phyloP scores from a whole-genome alignment of 2,888 invertebrate genomes.

The Drosophila meridiana region DNA sequence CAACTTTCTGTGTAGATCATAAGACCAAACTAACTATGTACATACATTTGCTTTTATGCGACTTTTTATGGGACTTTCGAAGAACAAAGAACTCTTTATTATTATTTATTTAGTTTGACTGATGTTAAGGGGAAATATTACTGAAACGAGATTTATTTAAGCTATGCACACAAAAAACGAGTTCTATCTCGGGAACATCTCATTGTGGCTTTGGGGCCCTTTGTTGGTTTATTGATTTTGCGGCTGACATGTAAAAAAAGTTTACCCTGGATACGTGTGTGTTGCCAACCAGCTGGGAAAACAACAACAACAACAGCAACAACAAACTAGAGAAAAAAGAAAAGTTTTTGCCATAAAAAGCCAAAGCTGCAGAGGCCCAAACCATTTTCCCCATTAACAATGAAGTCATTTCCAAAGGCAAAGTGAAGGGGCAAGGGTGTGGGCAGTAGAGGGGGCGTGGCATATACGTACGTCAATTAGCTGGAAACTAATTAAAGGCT shows the following conservation, averaged over 20 bases:
- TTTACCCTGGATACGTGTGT: slow-evolving; percentile 53
- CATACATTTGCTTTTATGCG: background rate
- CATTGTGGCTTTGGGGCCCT: background rate
- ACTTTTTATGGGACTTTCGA: background rate
- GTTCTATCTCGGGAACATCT: slow-evolving; percentile 10
- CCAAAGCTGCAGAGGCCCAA: slow-evolving; percentile 13
- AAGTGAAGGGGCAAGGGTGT: background rate
- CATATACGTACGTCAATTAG: slow-evolving; percentile 20
- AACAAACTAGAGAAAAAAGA: slow-evolving; percentile 8
- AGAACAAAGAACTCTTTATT: background rate
- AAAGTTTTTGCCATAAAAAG: slow-evolving; percentile 34
- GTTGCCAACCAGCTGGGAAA: slow-evolving; percentile 36
- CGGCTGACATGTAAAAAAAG: slow-evolving; percentile 48
- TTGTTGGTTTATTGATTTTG: slow-evolving; percentile 51
- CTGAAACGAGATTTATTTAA: background rate
- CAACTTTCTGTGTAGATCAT: background rate
- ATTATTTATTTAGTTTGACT: background rate
- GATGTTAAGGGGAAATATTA: background rate
- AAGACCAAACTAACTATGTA: background rate
- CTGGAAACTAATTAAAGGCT: slow-evolving; percentile 27
- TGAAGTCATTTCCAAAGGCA: slow-evolving; percentile 45
- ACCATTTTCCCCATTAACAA: slow-evolving; percentile 41
- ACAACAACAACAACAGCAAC: background rate
- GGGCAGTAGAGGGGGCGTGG: background rate
- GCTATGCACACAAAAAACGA: background rate